A percentile compares a stretch with the other conserved stretches of the same genome.
Conservation (phyloP, 2,113 vertebrate species). For the Sinocyclocheilus anophthalmus region DNA sequence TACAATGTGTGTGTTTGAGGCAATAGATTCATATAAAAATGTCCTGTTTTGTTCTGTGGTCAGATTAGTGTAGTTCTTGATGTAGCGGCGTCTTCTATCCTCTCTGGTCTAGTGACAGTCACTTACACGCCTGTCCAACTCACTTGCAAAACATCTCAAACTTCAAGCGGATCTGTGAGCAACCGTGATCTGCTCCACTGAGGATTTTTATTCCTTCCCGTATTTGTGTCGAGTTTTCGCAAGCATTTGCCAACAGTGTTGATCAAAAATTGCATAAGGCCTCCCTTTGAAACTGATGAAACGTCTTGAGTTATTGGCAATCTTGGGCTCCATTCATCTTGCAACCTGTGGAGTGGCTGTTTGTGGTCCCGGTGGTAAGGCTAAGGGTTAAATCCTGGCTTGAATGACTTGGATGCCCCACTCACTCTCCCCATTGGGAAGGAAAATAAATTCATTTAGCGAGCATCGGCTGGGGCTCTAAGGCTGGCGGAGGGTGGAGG, state of each 20-base stretch:
- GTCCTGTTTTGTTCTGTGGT: slow-evolving; percentile 36
- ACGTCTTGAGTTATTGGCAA: slow-evolving; percentile 21
- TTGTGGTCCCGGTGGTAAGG: not conserved
- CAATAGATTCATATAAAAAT: slow-evolving; percentile 27
- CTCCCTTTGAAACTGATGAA: slow-evolving; percentile 37
- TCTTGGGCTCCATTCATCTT: slow-evolving; percentile 8
- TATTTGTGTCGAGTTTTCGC: slow-evolving; percentile 42
- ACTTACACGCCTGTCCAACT: slow-evolving; percentile 60
- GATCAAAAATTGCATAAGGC: slow-evolving; percentile 34
- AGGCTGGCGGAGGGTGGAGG: slow-evolving; percentile 11
- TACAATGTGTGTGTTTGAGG: not conserved
- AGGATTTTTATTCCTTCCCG: slow-evolving; percentile 40
- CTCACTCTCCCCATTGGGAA: slow-evolving; percentile 50
- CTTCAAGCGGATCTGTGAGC: slow-evolving; percentile 43
- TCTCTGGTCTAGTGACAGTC: slow-evolving; percentile 56
- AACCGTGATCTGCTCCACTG: slow-evolving; percentile 38
- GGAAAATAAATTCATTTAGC: slow-evolving; percentile 62
- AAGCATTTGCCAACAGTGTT: slow-evolving; percentile 25
- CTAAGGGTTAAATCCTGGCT: slow-evolving; percentile 51
- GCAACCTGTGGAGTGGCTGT: slow-evolving; percentile 2
- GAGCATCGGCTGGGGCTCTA: slow-evolving; percentile 50
- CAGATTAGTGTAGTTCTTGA: slow-evolving; percentile 52
- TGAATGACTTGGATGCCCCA: slow-evolving; percentile 32
- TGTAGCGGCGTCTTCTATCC: slow-evolving; percentile 45
- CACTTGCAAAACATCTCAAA: slow-evolving; percentile 58